Evolutionary conservation across 2,113 vertebrate genomes (phyloP).

Genomic region (Falcunculus frontatus): DNA sequence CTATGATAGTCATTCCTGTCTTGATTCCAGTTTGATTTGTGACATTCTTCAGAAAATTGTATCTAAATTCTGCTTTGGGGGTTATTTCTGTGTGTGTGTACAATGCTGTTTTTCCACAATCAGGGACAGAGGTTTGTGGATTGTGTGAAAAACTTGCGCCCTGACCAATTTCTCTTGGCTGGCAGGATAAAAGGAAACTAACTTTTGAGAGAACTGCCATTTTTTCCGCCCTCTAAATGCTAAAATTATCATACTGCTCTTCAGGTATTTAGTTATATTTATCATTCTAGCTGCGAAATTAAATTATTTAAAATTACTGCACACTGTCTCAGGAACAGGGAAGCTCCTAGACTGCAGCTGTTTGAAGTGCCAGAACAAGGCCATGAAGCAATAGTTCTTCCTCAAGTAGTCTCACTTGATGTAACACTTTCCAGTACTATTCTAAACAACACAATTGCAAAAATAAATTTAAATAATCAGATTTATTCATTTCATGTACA

Average conservation of each 20-base stretch:
- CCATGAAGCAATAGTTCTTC: background rate
- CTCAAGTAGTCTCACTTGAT: background rate
- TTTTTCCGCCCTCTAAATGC: background rate
- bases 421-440: background rate
- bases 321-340: background rate
- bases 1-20: background rate
- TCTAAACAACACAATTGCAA: background rate
- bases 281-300: background rate
- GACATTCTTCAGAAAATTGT: background rate
- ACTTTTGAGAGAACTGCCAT: background rate
- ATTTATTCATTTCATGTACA: background rate
- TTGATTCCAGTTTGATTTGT: background rate
- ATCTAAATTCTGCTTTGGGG: background rate
- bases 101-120: background rate
- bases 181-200: background rate
- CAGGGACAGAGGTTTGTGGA: background rate
- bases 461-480: background rate
- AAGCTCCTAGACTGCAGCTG: background rate
- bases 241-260: background rate
- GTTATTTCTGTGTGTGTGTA: background rate
- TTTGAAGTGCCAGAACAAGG: background rate
- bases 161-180: background rate
- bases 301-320: background rate
- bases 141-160: background rate
- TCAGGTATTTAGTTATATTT: background rate